A percentile compares a stretch with the other conserved stretches of the same genome.
Evolutionary conservation across 2,888 invertebrate genomes (phyloP).

Genomic region (Trachelus troglodyta): DNA sequence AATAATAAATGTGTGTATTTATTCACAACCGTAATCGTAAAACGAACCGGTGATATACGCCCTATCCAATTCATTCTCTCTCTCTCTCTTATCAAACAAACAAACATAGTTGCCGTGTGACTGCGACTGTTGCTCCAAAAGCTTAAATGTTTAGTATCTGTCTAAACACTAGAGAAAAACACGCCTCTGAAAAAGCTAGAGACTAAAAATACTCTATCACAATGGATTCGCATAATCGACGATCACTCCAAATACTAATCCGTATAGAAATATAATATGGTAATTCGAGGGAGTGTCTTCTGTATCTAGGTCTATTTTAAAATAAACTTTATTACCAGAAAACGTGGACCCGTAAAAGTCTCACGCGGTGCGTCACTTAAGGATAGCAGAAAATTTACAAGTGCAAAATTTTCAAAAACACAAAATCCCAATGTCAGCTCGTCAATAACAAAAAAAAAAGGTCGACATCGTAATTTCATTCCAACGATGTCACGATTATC

Average conservation of each 20-base stretch:
- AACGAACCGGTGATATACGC: slow-evolving; percentile 26
- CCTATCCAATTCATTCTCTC: slow-evolving; percentile 18
- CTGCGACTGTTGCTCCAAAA: background rate
- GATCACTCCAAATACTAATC: slow-evolving; percentile 12
- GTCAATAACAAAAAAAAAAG: too few species aligned
- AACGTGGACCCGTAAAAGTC: too few species aligned
- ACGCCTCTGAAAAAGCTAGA: background rate
- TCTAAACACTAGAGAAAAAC: too few species aligned
- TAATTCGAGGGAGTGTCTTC: slow-evolving; percentile 24
- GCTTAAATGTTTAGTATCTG: background rate
- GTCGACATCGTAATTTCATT: too few species aligned
- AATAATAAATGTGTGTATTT: slow-evolving; percentile 33
- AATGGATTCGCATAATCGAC: slow-evolving; percentile 29
- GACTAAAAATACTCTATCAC: slow-evolving; percentile 35
- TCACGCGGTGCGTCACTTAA: too few species aligned
- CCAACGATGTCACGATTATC: too few species aligned
- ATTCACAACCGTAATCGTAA: slow-evolving; percentile 41
- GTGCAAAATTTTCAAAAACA: too few species aligned
- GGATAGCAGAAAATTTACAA: too few species aligned
- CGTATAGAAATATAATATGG: slow-evolving; percentile 55
- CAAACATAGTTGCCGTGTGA: background rate
- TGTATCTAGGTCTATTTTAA: slow-evolving; percentile 24
- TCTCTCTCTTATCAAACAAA: background rate
- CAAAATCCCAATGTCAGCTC: too few species aligned
- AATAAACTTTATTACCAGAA: slow-evolving; percentile 14